Base-by-base conservation (phyloP, 2,888 invertebrate genomes). In the Noctuana brunneofusca region DNA sequence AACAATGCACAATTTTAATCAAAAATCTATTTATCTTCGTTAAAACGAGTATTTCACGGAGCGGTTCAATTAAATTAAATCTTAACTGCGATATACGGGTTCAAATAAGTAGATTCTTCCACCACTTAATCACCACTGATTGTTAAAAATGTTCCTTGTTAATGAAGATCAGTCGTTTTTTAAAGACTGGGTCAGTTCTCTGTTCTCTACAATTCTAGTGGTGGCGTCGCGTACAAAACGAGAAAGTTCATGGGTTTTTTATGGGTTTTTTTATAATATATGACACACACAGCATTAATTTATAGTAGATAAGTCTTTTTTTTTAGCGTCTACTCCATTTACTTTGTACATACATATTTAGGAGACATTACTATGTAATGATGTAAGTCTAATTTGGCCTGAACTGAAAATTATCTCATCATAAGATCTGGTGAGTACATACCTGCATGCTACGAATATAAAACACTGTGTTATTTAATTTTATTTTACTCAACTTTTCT, bases 1-100 rank as follows among this genome's bases (percentile, higher is more conserved):
- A 35, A 30, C 52, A 46, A 53, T 16, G 58, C 52, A 71, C 52
- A 71, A 70, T 74, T 71, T 71, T 75, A 80, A 86, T 84, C 76
- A 83, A 83, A 81, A 71, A 69, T 78, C 79, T 80, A 89, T 89
- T 86, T 75, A 82, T 86, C 89, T 83, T 86, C 80, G 81, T 89
- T 83, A 79, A 75, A 63, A 65, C 63, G 66, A 68, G 65, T 69
- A 70, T 71, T 71, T 68, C 63, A 69, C 64, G 71, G 67, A 72
- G 65, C 66, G 67, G 68, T 80, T 81, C 78, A 81, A 84, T 84
- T 86, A 78, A 82, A 84, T 83, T 83, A 84, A 83, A 81, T 81
- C 80, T 78, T 78, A 68, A 70, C 71, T 65, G 65, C 64, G 67
- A 67, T 69, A 75, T 77, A 77, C 73, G 76, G 76, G 73, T 68